Base-by-base conservation (phyloP, 2,797 vertebrate species). In the Philypnodon macrostomus region DNA sequence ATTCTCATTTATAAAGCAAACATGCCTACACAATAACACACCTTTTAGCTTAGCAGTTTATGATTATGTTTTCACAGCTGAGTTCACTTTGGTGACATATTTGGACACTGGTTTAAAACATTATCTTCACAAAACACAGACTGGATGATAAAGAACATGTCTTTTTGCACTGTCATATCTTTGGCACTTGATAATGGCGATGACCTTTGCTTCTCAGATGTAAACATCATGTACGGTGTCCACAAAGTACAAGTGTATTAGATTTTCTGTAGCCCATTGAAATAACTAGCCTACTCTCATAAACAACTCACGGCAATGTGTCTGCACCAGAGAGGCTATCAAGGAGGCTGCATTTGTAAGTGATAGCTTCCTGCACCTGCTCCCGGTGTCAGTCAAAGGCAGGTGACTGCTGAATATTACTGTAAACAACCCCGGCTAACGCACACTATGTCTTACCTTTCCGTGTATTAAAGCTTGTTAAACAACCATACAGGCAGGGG, bases 381-480 rank as follows among this genome's bases (percentile, higher is more conserved):
- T 58, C 7, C 34, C 41, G 15, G 37, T 21, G 8, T 24, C 29
- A 29, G 9, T 37, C 1, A 2, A 38, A 47, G 17, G 5, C 1
- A 21, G 4, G 13, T 18, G 5, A 30, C 39, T 2, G 6, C 14
- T 1, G 14, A 11, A 4, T 1, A 41, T 24, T 2, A 24, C 37
- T 23, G 37, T 24, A 24, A 26, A 40, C 21, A 24, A 13, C 7
- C 19, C 4, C 4, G 15, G 44, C 42, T 19, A 19, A 13, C 8
- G 30, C 13, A 13, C 17, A 14, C 15, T 15, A 24, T 1, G 29
- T 26, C 70, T 75, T 70, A 85, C 82, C 82, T 81, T 33, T 2
- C 42, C 4, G 62, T 67, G 80, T 58, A 70, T 72, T 58, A 71
- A 45, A 63, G 36, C 54, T 58, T 4, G 64, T 85, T 77, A 83